Evolutionary conservation across 2,888 invertebrate genomes (phyloP), one percentile per base, ranked within the genome.

Genomic region (Microdon myrmicae): DNA sequence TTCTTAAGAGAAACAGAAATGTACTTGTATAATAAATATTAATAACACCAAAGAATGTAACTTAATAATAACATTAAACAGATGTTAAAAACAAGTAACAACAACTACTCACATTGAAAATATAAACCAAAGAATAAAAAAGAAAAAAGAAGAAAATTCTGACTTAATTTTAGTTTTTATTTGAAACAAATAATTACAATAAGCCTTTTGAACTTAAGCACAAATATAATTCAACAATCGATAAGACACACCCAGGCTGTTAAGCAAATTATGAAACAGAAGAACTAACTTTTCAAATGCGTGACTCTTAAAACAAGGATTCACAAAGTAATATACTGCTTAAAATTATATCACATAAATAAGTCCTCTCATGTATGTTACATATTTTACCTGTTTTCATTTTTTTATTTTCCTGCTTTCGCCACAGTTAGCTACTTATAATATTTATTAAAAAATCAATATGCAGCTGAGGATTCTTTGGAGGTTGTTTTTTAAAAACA

Each of bases 261-360:
- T 19, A 2, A 20, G 17, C 26, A 35, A 31, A 19, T 22, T 9
- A 10, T 2, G 10, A 53, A 31, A 7, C 9, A 26, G 4, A 32
- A 3, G 23, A 28, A 12, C 32, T 37, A 23, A 29, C 23, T 29
- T 34, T 19, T 29, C 14, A 43, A 28, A 13, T 29, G 28, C 9
- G 38, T 28, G 45, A 32, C 19, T 39, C n/a, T 23, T 49, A 20
- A 55, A 39, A 39, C 20, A 26, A 22, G 32, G 37, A 35, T 10
- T 26, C n/a, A 22, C 38, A 32, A 38, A 43, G 6, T 22, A 34
- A 34, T 43, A 26, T 16, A 47, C 53, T 58, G 56, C 64, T 64
- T 64, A 64, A 22, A 64, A 56, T 58, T 64, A 64, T 64, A 64
- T 64, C 64, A 64, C 64, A 64, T 56, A 58, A 56, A 47, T 35